Evolutionary conservation across 1,140 invertebrate species (phyloP).

Genomic region (Dendroctonus valens): DNA sequence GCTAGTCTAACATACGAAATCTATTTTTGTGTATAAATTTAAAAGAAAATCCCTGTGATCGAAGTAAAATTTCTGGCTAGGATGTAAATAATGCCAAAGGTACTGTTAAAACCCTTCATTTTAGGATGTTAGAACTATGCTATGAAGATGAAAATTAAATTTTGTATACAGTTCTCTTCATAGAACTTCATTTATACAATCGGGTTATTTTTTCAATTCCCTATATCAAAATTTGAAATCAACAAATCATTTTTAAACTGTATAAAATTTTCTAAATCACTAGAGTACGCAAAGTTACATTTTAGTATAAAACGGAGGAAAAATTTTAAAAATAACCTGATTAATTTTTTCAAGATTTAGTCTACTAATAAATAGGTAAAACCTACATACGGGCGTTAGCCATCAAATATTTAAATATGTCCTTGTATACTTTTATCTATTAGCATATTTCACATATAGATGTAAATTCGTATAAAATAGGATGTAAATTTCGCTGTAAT

Average conservation of each 20-base stretch:
- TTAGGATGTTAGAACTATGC: too few relatives aligned
- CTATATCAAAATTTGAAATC: too few relatives aligned
- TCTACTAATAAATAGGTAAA: conserved; percentile 10
- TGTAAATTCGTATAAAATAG: conserved; percentile 36
- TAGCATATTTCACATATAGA: conserved; percentile 26
- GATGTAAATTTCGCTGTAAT: conserved; percentile 39
- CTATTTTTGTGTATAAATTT: conserved; percentile 34
- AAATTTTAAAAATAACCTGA: neutral
- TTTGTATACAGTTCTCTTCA: too few relatives aligned
- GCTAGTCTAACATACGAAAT: conserved; percentile 2
- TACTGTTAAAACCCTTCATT: too few relatives aligned
- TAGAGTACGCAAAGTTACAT: too few relatives aligned
- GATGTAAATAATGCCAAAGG: too few relatives aligned
- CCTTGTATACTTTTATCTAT: conserved; percentile 24
- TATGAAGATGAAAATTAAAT: too few relatives aligned
- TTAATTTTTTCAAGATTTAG: neutral
- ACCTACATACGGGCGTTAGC: conserved; percentile 8
- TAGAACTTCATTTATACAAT: too few relatives aligned
- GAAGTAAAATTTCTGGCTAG: conserved; percentile 5
- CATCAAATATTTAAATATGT: conserved; percentile 13
- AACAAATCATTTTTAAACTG: too few relatives aligned
- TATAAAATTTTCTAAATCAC: too few relatives aligned
- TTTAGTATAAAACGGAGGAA: too few relatives aligned
- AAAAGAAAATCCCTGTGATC: conserved; percentile 43
- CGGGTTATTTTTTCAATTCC: too few relatives aligned